Evolutionary conservation across 1,140 invertebrate species (phyloP).

Genomic region (Calephelis virginiensis): DNA sequence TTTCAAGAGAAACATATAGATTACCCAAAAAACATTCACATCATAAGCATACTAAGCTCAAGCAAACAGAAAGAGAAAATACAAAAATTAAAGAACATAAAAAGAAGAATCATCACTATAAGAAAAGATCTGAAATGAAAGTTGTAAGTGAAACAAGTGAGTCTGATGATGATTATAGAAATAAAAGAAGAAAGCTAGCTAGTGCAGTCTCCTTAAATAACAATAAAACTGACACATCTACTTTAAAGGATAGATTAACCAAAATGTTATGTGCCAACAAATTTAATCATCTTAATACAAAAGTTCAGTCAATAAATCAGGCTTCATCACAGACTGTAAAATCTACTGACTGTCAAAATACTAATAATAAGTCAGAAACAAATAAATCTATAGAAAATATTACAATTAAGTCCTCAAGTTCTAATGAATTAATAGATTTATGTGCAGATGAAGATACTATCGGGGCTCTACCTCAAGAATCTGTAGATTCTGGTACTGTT

Average conservation of each 20-base stretch:
- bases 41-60: constrained; percentile 46
- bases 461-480: constrained; percentile 29
- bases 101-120: constrained; percentile 41
- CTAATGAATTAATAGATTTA: constrained; percentile 41
- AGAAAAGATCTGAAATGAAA: constrained; percentile 44
- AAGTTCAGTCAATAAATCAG: not conserved
- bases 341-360: constrained; percentile 13
- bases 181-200: constrained; percentile 62
- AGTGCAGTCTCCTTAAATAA: constrained; percentile 58
- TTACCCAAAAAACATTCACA: constrained; percentile 41
- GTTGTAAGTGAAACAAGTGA: constrained; percentile 57
- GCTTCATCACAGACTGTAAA: constrained; percentile 2
- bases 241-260: constrained; percentile 58
- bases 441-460: constrained; percentile 39
- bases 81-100: constrained; percentile 44
- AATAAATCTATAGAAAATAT: constrained; percentile 2
- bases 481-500: constrained; percentile 36
- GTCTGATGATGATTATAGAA: constrained; percentile 66
- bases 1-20: constrained; percentile 34
- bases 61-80: constrained; percentile 30
- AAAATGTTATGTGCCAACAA: constrained; percentile 52
- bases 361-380: constrained; percentile 14
- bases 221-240: constrained; percentile 51
- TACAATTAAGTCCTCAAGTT: constrained; percentile 15
- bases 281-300: not conserved